Evolutionary conservation across 2,888 invertebrate genomes (phyloP).

Genomic region (Hypomecis punctinalis): DNA sequence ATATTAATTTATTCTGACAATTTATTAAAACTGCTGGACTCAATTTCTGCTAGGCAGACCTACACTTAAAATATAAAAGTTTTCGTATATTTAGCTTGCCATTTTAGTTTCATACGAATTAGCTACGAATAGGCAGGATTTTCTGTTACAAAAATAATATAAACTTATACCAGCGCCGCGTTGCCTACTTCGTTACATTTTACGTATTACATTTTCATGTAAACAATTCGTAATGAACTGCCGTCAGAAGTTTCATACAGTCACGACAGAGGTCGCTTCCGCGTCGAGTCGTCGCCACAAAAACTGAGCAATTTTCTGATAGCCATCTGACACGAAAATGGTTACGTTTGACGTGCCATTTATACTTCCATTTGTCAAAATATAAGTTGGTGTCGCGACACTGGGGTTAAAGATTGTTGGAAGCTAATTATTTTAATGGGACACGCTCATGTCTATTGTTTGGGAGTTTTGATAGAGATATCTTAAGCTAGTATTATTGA

Average conservation of each 20-base stretch:
- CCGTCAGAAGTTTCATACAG: slow-evolving; percentile 57
- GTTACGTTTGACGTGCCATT: slow-evolving; percentile 78
- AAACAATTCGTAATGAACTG: slow-evolving; percentile 36
- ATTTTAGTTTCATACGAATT: too few species aligned
- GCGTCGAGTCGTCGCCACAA: slow-evolving; percentile 66
- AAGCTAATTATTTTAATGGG: slow-evolving; percentile 43
- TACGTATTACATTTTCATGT: neutral
- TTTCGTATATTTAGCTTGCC: too few species aligned
- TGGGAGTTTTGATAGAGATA: neutral
- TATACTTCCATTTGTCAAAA: slow-evolving; percentile 80
- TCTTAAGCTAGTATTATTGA: too few species aligned
- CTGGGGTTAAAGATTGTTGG: slow-evolving; percentile 36
- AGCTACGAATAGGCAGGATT: too few species aligned
- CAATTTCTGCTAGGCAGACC: too few species aligned
- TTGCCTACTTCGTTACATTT: neutral
- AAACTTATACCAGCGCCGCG: too few species aligned
- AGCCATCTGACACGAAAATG: slow-evolving; percentile 76
- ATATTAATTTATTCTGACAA: too few species aligned
- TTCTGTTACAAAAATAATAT: too few species aligned
- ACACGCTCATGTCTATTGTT: neutral
- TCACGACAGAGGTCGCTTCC: slow-evolving; percentile 67
- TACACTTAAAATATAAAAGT: too few species aligned
- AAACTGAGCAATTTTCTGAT: slow-evolving; percentile 82
- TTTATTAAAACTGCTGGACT: too few species aligned
- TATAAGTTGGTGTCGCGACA: slow-evolving; percentile 43